Evolutionary conservation across 2,888 invertebrate species (phyloP), one percentile per base, ranked within the genome.

Genomic region (Drosophila algonquin): DNA sequence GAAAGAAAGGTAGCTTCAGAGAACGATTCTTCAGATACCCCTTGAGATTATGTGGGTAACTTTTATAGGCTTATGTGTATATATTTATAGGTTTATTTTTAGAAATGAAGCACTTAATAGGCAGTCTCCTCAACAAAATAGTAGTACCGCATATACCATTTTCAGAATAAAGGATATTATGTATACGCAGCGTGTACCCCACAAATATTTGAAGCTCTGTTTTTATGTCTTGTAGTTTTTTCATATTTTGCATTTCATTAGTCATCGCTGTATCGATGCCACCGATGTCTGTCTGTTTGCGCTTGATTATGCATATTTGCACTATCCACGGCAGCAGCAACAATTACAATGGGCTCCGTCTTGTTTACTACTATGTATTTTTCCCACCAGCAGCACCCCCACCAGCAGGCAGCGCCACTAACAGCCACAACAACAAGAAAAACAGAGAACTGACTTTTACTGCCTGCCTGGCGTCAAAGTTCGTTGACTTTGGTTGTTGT

Each of bases 251-350:
- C 35, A 63, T 68, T 54, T 40, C 59, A 59, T 61, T 60, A 50
- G 30, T 56, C 55, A 61, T 73, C 5, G 52, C 12, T 40, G 48
- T 44, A 18, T 32, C 46, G 16, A 40, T n/a, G 54, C n/a, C 46
- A 27, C 40, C 50, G 30, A 30, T 8, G 57, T 8, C 14, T 55
- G 60, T 47, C 53, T 68, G 69, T 73, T 81, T 73, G 58, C 62
- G 63, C 55, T 64, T 62, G 56, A 64, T 72, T 73, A 79, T 84
- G 79, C 77, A 79, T 79, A 75, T 84, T 81, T 84, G 73, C 79
- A 77, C 60, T 84, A 83, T 84, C 87, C 68, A 79, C 63, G 62
- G 48, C 48, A 61, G 47, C 67, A 71, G 50, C 54, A 77, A 62
- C 50, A 62, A 61, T 30, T 50, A 55, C 61, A 54, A 70, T 51